Conservation (phyloP, 2,888 invertebrate species). For the Crematogaster levior region DNA sequence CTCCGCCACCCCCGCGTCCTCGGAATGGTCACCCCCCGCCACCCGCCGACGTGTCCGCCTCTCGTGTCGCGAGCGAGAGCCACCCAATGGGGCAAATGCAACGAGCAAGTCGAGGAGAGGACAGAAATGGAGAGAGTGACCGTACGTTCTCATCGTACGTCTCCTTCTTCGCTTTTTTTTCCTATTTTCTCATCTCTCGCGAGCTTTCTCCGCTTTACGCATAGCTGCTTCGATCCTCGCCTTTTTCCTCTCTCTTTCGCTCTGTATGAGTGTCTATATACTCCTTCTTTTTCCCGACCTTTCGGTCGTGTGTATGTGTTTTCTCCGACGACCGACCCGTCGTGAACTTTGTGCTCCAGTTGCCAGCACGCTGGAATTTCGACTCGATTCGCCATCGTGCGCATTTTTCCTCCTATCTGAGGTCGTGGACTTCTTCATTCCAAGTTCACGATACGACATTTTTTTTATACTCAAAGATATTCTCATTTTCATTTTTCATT, state of each 20-base stretch:
- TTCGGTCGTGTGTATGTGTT: constrained; percentile 31
- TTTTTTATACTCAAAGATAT: not conserved
- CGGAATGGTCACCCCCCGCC: constrained; percentile 50
- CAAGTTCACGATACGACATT: not conserved
- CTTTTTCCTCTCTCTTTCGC: constrained; percentile 17
- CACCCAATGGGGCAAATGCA: constrained; percentile 67
- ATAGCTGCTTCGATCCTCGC: constrained; percentile 56
- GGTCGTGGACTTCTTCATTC: not conserved
- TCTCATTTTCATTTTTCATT: not conserved
- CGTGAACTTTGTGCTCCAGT: constrained; percentile 52
- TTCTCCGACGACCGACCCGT: constrained; percentile 43
- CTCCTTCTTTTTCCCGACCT: constrained; percentile 24
- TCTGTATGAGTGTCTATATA: not conserved
- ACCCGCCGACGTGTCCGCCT: constrained; percentile 54
- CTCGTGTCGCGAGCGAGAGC: constrained; percentile 60
- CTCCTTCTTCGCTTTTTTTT: constrained; percentile 22
- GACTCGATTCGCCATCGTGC: constrained; percentile 5
- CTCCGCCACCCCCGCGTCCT: constrained; percentile 38
- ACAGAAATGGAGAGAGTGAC: constrained; percentile 41
- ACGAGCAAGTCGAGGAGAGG: constrained; percentile 58
- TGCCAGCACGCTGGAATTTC: constrained; percentile 49
- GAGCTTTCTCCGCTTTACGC: constrained; percentile 42
- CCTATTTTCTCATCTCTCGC: constrained; percentile 18
- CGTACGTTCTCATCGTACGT: constrained; percentile 31
- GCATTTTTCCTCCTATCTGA: not conserved